Evolutionary conservation across 2,888 invertebrate genomes (phyloP).

Genomic region (Chrysopilus asiliformis): DNA sequence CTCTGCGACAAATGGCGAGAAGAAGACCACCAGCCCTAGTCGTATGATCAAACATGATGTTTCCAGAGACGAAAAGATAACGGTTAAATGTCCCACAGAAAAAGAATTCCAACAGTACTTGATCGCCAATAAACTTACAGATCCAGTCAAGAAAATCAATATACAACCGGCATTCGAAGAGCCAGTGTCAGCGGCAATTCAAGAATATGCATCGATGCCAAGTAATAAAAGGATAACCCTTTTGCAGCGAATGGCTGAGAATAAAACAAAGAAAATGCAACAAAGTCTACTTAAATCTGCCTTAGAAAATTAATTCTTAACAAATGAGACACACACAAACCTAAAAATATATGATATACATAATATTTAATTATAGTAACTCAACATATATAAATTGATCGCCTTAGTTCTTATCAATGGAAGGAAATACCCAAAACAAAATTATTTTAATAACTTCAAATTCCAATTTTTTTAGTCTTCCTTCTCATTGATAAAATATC

Average conservation of each 20-base stretch:
- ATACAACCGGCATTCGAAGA: neutral
- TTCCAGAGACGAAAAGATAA: constrained; percentile 9
- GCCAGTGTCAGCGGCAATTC: neutral
- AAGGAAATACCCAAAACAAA: neutral
- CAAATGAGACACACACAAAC: neutral
- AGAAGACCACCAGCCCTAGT: neutral
- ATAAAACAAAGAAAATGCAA: constrained; percentile 18
- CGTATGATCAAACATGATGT: constrained; percentile 1
- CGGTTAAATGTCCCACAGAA: constrained; percentile 16
- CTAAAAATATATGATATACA: neutral
- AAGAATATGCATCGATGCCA: no score
- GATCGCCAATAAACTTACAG: constrained; percentile 15
- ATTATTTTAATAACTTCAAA: neutral
- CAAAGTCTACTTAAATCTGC: constrained; percentile 17
- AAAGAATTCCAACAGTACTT: constrained; percentile 18
- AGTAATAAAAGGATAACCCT: constrained; percentile 20
- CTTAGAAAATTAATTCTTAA: constrained; percentile 16
- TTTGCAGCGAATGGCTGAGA: constrained; percentile 20
- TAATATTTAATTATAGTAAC: neutral
- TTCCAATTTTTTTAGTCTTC: neutral
- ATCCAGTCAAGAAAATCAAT: constrained; percentile 17
- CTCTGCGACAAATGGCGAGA: neutral
- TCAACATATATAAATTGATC: neutral
- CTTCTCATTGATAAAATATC: no score
- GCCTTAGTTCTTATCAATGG: neutral